phyloP scores from a whole-genome alignment of 2,888 invertebrate species.

The Fissipunctia ypsillon region DNA sequence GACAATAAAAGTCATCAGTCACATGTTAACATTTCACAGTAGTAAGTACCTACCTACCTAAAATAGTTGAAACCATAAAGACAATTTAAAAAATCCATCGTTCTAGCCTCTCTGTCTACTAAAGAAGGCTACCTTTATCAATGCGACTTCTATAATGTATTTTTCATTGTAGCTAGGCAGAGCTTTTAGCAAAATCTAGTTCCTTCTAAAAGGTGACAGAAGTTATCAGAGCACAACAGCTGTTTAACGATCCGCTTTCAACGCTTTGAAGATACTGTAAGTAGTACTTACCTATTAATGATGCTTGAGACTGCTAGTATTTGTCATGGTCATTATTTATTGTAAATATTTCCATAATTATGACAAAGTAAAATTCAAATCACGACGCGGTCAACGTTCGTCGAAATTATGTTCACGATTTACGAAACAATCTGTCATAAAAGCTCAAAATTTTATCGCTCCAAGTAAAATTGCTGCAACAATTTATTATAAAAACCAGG shows the following conservation, averaged over 20 bases:
- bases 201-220: not conserved
- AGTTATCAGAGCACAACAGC: constrained; percentile 11
- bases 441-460: constrained; percentile 4
- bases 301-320: constrained; percentile 11
- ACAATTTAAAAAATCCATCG: not conserved
- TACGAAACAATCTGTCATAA: constrained; percentile 10
- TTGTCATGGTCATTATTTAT: not conserved
- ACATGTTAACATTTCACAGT: too few species aligned
- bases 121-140: not conserved
- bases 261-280: not conserved
- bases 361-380: not conserved
- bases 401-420: constrained; percentile 13
- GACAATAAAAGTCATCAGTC: not conserved
- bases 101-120: not conserved
- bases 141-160: not conserved
- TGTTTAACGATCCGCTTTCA: not conserved
- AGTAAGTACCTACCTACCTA: not conserved
- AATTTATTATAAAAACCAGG: constrained; percentile 31
- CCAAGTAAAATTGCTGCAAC: constrained; percentile 31
- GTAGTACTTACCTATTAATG: not conserved
- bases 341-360: too few species aligned
- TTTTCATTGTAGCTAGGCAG: not conserved
- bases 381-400: not conserved
- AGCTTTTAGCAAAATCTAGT: not conserved
- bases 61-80: not conserved